phyloP scores from a whole-genome alignment of 2,797 vertebrate genomes.

The Gymnopithys bicolor region DNA sequence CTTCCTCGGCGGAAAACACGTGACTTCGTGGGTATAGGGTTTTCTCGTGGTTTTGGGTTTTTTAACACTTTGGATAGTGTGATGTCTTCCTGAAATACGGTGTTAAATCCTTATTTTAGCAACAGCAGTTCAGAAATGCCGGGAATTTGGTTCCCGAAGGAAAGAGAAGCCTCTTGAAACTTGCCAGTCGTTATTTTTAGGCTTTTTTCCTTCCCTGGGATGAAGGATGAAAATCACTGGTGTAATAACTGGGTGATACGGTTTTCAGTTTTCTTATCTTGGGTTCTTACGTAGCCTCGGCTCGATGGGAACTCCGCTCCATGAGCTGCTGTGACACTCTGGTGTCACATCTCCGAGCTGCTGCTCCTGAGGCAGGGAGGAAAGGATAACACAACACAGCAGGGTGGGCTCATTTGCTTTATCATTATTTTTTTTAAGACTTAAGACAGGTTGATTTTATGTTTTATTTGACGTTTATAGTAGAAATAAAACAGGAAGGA shows the following conservation, averaged over 20 bases:
- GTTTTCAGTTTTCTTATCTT: not conserved
- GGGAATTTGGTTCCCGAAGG: not conserved
- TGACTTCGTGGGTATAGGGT: not conserved
- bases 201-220: not conserved
- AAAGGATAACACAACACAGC: not conserved
- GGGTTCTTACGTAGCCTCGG: accelerated
- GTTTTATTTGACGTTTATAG: not conserved
- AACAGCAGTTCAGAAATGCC: not conserved
- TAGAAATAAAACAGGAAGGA: not conserved
- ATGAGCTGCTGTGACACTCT: not conserved
- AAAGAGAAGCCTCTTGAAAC: not conserved
- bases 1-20: not conserved
- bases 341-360: accelerated
- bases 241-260: not conserved
- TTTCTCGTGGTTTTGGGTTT: not conserved
- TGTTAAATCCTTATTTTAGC: not conserved
- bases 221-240: not conserved
- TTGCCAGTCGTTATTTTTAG: not conserved
- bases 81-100: not conserved
- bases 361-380: not conserved
- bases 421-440: not conserved
- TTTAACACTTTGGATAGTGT: accelerated
- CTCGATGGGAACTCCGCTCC: accelerated
- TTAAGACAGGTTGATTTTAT: not conserved
- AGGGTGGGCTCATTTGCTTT: not conserved